Evolutionary conservation across 2,888 invertebrate genomes (phyloP).

Genomic region (Adelphocoris suturalis): DNA sequence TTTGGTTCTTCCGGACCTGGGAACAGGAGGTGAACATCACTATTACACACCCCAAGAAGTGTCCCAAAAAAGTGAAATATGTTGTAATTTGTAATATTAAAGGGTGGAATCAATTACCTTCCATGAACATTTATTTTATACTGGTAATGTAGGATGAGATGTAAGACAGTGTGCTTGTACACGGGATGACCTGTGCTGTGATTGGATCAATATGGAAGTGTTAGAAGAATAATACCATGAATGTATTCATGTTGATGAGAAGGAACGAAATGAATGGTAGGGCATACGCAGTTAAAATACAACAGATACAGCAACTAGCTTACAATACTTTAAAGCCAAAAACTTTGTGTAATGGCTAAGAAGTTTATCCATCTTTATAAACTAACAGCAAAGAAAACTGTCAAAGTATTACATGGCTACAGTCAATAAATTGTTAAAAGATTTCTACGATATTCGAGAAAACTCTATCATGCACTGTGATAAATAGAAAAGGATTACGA

Average conservation of each 20-base stretch:
- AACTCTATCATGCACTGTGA: not conserved
- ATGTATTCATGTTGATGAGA: constrained; percentile 17
- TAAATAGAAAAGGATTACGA: not conserved
- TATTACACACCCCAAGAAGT: not conserved
- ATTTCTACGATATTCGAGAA: constrained; percentile 2
- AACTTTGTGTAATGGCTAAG: not conserved
- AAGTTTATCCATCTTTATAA: not conserved
- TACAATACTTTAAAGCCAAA: not conserved
- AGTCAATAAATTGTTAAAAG: not conserved
- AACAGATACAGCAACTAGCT: not conserved
- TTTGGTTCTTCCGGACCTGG: constrained; percentile 78
- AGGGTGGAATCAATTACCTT: constrained; percentile 27
- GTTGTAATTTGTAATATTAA: not conserved
- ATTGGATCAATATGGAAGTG: constrained; percentile 28
- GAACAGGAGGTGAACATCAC: constrained; percentile 48
- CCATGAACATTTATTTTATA: constrained; percentile 32
- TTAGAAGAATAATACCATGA: constrained; percentile 20
- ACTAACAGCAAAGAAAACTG: not conserved
- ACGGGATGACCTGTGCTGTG: constrained; percentile 27
- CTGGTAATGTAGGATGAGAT: constrained; percentile 26
- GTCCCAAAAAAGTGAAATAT: not conserved
- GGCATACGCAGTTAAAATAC: not conserved
- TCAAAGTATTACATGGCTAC: not conserved
- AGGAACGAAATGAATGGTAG: constrained; percentile 14
- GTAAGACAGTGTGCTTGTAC: constrained; percentile 32